Evolutionary conservation across 2,797 vertebrate genomes (phyloP), one percentile per base, ranked within the genome.

Genomic region (Halcyon chelicuti): DNA sequence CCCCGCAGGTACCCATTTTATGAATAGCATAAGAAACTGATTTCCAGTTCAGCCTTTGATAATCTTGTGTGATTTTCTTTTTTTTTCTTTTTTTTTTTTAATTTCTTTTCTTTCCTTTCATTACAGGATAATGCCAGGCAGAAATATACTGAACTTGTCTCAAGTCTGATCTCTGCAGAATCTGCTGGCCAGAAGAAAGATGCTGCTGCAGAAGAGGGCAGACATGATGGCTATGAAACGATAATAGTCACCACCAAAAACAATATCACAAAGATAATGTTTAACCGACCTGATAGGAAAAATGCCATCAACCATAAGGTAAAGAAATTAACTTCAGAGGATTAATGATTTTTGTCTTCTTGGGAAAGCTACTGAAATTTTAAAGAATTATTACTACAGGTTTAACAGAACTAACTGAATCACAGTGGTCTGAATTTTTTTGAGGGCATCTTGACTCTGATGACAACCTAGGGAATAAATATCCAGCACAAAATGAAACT

Each of bases 251-350:
- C 98, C 54, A 98, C 97, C 1, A 97, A 98, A 91, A 98, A 99
- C 22, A 94, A 97, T 90, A 99, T 99, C 97, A 99, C 99, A 31
- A 99, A 98, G 84, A 99, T 99, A 94, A 96, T 68, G 55, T 96
- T 99, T 70, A 99, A 99, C 97, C 98, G 99, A n/a, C 99, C 99
- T 2, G 46, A 98, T 29, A 99, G 97, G 93, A 99, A 99, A 71
- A 99, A 99, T 79, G 99, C 99, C 89, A 98, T 99, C 96, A 99
- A 93, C 8, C 70, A 58, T 0, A 94, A 98, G 99, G 99, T 99
- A 93, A 90, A 26, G 3, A 54, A 23, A 51, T 40, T 2, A 73
- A 75, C 37, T 15, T 77, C 52, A 8, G n/a, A 47, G 14, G 10
- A 55, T 47, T 81, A 12, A 17, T n/a, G 3, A 7, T 39, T 40